Evolutionary conservation across 2,113 vertebrate species (phyloP).

Genomic region (Xiphias gladius): DNA sequence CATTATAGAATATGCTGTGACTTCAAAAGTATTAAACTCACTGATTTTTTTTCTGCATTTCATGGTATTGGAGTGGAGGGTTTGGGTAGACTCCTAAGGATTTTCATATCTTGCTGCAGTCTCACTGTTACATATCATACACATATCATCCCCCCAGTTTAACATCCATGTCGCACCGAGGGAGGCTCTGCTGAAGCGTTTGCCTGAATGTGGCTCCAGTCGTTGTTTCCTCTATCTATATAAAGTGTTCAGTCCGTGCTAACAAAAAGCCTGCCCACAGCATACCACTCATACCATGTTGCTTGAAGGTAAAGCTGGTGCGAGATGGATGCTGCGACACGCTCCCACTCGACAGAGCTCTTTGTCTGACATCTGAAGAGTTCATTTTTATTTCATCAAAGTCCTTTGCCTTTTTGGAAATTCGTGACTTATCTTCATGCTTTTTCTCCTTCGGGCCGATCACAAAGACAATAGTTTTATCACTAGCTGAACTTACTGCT

Average conservation of each 20-base stretch:
- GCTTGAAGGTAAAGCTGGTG: not conserved
- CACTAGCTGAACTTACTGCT: not conserved
- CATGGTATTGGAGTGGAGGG: not conserved
- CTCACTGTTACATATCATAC: not conserved
- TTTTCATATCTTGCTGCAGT: not conserved
- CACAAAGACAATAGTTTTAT: conserved; percentile 25
- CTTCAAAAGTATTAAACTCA: not conserved
- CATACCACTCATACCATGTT: not conserved
- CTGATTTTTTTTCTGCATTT: not conserved
- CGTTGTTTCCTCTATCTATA: not conserved
- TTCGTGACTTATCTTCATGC: not conserved
- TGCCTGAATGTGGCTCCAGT: not conserved
- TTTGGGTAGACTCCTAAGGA: not conserved
- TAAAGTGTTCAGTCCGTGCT: not conserved
- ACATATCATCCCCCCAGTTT: not conserved
- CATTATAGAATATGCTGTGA: not conserved
- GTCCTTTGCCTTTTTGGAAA: conserved; percentile 27
- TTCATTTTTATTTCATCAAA: conserved; percentile 30
- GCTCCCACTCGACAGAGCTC: not conserved
- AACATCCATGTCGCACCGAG: not conserved
- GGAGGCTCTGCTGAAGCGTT: not conserved
- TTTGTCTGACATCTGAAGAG: conserved; percentile 20
- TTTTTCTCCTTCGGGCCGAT: not conserved
- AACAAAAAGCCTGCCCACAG: not conserved
- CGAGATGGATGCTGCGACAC: conserved; percentile 9